Conservation (phyloP, 1,140 invertebrate genomes). For the Cyphomyrmex costatus region DNA sequence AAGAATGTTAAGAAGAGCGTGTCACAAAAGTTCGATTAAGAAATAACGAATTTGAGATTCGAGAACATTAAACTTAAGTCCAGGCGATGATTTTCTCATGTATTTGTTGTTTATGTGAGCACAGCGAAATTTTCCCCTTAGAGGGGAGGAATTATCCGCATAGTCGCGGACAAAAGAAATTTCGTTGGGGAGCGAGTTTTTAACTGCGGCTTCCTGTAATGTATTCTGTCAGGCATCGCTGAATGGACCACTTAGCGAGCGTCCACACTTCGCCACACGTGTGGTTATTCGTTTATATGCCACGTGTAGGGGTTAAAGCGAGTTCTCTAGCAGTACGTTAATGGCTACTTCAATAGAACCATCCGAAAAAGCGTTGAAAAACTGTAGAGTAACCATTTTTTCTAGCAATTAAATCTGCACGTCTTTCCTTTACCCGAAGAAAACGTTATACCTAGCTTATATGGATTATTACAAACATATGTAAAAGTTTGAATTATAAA, state of each 20-base stretch:
- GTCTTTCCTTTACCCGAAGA: not conserved
- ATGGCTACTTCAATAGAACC: conserved; percentile 56
- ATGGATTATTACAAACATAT: not conserved
- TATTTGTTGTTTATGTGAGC: conserved; percentile 5
- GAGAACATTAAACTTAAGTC: not conserved
- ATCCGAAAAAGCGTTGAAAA: conserved; percentile 12
- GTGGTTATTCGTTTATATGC: conserved; percentile 26
- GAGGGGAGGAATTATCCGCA: conserved; percentile 2
- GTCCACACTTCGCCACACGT: conserved; percentile 50
- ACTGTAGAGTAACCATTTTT: not conserved
- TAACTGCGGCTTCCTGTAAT: conserved; percentile 83
- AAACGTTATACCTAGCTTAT: not conserved
- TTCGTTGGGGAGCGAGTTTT: conserved; percentile 69
- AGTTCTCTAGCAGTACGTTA: conserved; percentile 66
- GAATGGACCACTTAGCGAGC: conserved; percentile 81
- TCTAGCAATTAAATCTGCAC: conserved; percentile 21
- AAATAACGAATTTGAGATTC: not conserved
- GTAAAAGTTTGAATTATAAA: not conserved
- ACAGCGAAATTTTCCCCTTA: conserved; percentile 14
- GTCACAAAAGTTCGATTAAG: not conserved
- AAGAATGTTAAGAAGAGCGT: not conserved
- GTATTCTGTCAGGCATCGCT: conserved; percentile 79
- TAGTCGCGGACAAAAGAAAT: conserved; percentile 34
- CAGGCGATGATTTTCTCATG: not conserved
- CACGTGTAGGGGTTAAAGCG: conserved; percentile 40